A percentile compares a stretch with the other conserved stretches of the same genome.
Evolutionary conservation across 2,888 invertebrate species (phyloP).

Genomic region (Oxyteleia sp.): DNA sequence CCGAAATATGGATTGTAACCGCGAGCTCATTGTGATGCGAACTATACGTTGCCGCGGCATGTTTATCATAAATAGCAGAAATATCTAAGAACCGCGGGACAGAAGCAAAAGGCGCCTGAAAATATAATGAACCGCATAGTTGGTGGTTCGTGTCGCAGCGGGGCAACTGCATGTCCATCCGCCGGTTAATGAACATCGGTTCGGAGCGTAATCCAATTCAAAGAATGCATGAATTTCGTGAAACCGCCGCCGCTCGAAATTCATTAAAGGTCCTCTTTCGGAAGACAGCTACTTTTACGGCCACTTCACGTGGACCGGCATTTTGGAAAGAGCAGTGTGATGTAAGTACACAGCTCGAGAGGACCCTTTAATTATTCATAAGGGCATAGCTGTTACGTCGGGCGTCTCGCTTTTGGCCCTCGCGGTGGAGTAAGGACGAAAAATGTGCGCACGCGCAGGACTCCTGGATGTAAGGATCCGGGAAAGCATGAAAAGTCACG

Average conservation of each 20-base stretch:
- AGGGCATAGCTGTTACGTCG: slow-evolving; percentile 19
- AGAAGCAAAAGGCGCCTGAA: too few species aligned
- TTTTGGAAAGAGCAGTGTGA: slow-evolving; percentile 27
- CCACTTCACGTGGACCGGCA: slow-evolving; percentile 39
- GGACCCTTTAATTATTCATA: slow-evolving; percentile 55
- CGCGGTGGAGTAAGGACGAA: slow-evolving; percentile 3
- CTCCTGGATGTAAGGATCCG: not conserved
- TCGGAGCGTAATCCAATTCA: slow-evolving; percentile 56
- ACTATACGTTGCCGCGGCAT: too few species aligned
- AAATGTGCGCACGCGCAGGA: slow-evolving; percentile 7
- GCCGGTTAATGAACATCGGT: slow-evolving; percentile 64
- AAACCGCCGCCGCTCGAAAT: slow-evolving; percentile 49
- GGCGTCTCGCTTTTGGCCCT: slow-evolving; percentile 11
- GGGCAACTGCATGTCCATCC: too few species aligned
- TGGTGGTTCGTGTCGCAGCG: too few species aligned
- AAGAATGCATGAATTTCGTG: slow-evolving; percentile 43
- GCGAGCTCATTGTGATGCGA: too few species aligned
- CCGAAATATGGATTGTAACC: too few species aligned
- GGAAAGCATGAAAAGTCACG: slow-evolving; percentile 20
- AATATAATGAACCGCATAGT: too few species aligned
- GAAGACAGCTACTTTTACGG: slow-evolving; percentile 53
- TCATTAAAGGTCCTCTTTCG: slow-evolving; percentile 46
- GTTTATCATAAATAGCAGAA: too few species aligned
- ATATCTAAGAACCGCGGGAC: too few species aligned
- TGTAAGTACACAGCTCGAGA: slow-evolving; percentile 35